Base-by-base conservation (phyloP, 92 coral and sea anemone genomes). In the Diadumene lineata region DNA sequence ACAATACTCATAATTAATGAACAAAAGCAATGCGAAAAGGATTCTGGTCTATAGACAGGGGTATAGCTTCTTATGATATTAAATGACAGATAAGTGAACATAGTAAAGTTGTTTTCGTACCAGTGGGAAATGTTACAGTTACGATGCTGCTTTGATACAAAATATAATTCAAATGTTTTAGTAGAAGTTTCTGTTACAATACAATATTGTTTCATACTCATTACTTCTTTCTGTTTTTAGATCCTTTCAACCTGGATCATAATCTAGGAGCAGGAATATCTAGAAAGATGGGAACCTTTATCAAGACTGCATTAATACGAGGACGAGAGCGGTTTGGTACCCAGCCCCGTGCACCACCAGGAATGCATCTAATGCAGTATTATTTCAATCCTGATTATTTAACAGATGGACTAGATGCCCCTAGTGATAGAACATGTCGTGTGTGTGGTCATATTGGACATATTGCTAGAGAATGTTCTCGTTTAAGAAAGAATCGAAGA, bases 201-300 rank as follows among this genome's bases (percentile, higher is more conserved):
- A 38, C 48, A 38, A 38, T 38, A 6, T 21, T 53, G 19, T 53
- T 53, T 4, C 18, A 4, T 16, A 53, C 58, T 53, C 10, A 53
- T 53, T 16, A 15, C 18, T 9, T 53, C 19, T 15, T 15, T 53
- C 2, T 21, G 19, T 62, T 79, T 66, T n/a, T 80, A 94, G 98
- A 94, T 76, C 98, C 98, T 0, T 94, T 94, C 64, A 90, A 92
- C 64, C 90, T 84, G 34, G 87, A 90, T 61, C 98, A 94, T 76
- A 94, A 94, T 72, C 93, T 94, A 81, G 98, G 97, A 18, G 98
- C 92, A 17, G 98, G 96, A 0, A 89, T 94, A 43, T 61, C 90
- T 4, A 77, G 87, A 31, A 85, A 48, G 74, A 94, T 94, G 98
- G 97, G 79, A 15, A 88, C 57, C 56, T 94, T 77, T 51, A 94